phyloP scores from a whole-genome alignment of 2,888 invertebrate species.

The Pyrgus malvae region DNA sequence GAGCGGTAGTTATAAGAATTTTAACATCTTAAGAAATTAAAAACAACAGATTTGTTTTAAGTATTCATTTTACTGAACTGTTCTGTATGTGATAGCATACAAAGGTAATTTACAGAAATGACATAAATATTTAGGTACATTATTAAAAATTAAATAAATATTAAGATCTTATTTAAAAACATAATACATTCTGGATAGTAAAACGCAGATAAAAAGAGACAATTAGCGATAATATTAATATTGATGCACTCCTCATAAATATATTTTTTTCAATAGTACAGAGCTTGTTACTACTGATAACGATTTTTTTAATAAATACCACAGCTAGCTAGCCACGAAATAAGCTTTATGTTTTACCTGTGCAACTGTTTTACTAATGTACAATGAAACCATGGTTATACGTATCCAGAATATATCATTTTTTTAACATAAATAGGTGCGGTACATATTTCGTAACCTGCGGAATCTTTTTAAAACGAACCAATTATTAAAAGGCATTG shows the following conservation, averaged over 20 bases:
- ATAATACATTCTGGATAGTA: slow-evolving; percentile 1
- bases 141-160: background rate
- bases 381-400: no score
- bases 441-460: no score
- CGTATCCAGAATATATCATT: slow-evolving; percentile 3
- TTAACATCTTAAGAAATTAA: slow-evolving; percentile 1
- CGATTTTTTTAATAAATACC: no score
- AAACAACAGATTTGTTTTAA: slow-evolving; percentile 20
- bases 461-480: no score
- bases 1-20: no score
- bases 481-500: background rate
- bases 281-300: no score
- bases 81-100: slow-evolving; percentile 26
- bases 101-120: slow-evolving; percentile 23
- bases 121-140: slow-evolving; percentile 13
- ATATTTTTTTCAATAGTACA: no score
- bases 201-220: background rate
- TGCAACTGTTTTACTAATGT: no score
- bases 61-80: slow-evolving; percentile 27
- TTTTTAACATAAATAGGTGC: background rate
- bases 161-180: background rate
- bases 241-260: no score
- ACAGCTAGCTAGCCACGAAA: no score
- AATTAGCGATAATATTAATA: background rate
- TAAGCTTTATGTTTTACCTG: no score